Evolutionary conservation across 2,113 vertebrate genomes (phyloP).

Genomic region (Periophthalmus modestus): DNA sequence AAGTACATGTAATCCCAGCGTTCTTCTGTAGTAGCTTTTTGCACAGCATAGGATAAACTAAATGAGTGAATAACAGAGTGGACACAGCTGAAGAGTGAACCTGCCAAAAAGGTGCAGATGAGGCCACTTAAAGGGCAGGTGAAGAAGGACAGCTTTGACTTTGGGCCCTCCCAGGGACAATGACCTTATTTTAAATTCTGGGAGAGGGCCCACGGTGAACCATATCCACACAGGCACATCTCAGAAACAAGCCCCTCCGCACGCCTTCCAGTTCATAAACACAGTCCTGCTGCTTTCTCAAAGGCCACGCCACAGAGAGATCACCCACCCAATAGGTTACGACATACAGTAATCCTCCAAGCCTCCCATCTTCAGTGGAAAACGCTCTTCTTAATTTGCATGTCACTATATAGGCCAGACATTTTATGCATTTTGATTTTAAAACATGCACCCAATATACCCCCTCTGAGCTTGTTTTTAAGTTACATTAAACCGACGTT

Average conservation of each 20-base stretch:
- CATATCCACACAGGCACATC: slow-evolving; percentile 55
- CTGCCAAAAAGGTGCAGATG: slow-evolving; percentile 57
- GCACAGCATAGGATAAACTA: slow-evolving; percentile 21
- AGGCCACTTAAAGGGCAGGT: slow-evolving; percentile 78
- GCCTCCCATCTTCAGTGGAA: slow-evolving; percentile 16
- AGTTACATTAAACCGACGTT: background rate
- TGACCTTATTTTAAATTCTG: slow-evolving; percentile 88
- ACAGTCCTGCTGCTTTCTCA: slow-evolving; percentile 64
- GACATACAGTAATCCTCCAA: slow-evolving; percentile 33
- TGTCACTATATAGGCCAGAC: background rate
- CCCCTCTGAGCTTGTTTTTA: background rate
- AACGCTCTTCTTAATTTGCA: background rate
- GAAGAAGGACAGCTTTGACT: slow-evolving; percentile 78
- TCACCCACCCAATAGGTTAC: slow-evolving; percentile 45
- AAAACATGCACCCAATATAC: background rate
- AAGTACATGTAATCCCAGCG: slow-evolving; percentile 23
- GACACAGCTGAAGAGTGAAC: slow-evolving; percentile 38
- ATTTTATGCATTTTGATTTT: slow-evolving; percentile 2
- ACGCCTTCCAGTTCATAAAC: slow-evolving; percentile 51
- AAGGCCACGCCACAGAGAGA: slow-evolving; percentile 64
- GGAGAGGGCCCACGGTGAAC: slow-evolving; percentile 71
- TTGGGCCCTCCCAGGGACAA: slow-evolving; percentile 76
- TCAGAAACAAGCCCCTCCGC: slow-evolving; percentile 24
- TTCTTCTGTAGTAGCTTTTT: slow-evolving; percentile 12
- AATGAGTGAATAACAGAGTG: slow-evolving; percentile 2